A percentile compares a stretch with the other conserved stretches of the same genome.
These are phyloP conservation scores for Dermochelys coriacea DNA, from an alignment of 2,797 vertebrate genomes.

Conservation along the genomic window DNA sequence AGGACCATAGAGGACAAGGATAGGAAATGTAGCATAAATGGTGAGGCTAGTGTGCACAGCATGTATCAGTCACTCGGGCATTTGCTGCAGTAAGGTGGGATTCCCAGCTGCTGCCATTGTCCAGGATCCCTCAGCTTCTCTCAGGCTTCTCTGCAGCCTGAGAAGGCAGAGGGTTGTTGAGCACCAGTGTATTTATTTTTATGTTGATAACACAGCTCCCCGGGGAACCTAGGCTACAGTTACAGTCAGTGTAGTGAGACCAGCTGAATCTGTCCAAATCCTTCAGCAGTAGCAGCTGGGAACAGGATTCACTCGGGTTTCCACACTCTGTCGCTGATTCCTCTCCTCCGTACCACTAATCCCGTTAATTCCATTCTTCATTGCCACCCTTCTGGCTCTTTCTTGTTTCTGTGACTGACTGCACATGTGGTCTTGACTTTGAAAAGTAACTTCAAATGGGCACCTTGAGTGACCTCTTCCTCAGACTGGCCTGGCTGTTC, in stretches of 20 bases:
- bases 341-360: conserved; percentile 62
- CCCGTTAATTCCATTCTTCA: conserved; percentile 68
- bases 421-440: conserved; percentile 76
- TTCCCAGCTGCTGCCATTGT: conserved; percentile 73
- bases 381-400: conserved; percentile 33
- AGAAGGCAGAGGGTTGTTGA: conserved; percentile 60
- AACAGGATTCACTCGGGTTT: conserved; percentile 68
- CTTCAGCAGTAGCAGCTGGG: conserved; percentile 78
- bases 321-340: conserved; percentile 34
- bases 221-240: conserved; percentile 68
- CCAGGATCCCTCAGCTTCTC: conserved; percentile 54
- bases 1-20: not conserved
- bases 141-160: conserved; percentile 40
- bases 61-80: not conserved
- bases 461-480: conserved; percentile 68
- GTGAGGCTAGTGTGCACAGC: not conserved
- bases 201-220: conserved; percentile 66
- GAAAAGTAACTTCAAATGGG: conserved; percentile 72
- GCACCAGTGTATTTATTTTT: conserved; percentile 74
- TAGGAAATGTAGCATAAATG: not conserved
- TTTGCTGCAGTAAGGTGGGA: conserved; percentile 41
- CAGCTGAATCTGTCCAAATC: conserved; percentile 68
- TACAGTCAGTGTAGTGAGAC: conserved; percentile 72
- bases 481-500: conserved; percentile 17
- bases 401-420: conserved; percentile 58